phyloP scores from a whole-genome alignment of 2,888 invertebrate species.

The Caenorhabditis parvicauda region DNA sequence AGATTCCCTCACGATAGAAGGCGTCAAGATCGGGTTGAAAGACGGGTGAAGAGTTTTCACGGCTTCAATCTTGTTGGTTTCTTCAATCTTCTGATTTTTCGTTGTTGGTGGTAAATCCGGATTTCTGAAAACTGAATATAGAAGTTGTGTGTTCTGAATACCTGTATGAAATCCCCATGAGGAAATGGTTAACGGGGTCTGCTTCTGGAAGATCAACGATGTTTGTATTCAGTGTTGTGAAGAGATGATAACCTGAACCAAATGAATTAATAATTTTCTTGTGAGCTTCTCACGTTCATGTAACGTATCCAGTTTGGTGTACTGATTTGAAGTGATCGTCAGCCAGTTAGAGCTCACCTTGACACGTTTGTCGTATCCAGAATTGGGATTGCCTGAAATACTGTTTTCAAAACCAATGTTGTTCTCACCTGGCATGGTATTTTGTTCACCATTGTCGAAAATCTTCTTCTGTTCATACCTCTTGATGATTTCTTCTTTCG shows the following conservation, averaged over 20 bases:
- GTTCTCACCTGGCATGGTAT: not conserved
- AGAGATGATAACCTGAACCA: conserved; percentile 31
- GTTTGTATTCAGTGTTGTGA: conserved; percentile 19
- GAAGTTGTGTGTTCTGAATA: not conserved
- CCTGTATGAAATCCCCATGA: conserved; percentile 32
- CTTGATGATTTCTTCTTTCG: conserved; percentile 40
- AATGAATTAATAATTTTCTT: not conserved
- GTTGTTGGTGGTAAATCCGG: not conserved
- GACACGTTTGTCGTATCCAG: conserved; percentile 25
- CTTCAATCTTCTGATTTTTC: not conserved
- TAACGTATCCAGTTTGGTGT: conserved; percentile 30
- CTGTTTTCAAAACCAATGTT: not conserved
- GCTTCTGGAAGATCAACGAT: conserved; percentile 7
- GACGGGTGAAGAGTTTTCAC: conserved; percentile 15
- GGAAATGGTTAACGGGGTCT: conserved; percentile 22
- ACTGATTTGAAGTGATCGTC: conserved; percentile 33
- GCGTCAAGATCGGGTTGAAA: conserved; percentile 21
- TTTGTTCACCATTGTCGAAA: conserved; percentile 12
- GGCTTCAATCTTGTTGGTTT: conserved; percentile 18
- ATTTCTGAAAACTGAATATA: not conserved
- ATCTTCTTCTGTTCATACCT: conserved; percentile 13
- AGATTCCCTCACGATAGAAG: conserved; percentile 19
- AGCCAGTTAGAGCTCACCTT: conserved; percentile 40
- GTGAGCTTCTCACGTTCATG: conserved; percentile 21
- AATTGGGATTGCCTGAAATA: conserved; percentile 25